These are phyloP conservation scores for Solenopsis invicta DNA, from an alignment of 1,140 invertebrate species.

Conservation along the genomic window DNA sequence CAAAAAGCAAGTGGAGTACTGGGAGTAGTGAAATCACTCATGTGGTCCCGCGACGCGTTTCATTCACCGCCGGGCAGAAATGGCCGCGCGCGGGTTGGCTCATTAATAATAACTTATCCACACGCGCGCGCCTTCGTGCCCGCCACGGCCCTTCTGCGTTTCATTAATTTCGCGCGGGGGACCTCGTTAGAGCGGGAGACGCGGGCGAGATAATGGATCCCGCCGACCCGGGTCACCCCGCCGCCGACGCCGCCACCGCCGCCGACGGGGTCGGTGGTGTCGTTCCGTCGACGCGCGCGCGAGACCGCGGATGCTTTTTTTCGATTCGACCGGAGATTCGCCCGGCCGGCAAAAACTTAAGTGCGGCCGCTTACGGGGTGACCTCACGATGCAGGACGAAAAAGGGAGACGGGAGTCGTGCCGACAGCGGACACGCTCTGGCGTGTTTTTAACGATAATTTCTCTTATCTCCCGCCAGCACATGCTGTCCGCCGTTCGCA, in stretches of 20 bases:
- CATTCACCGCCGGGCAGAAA: constrained; percentile 61
- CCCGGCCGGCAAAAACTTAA: constrained; percentile 68
- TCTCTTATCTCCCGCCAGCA: constrained; percentile 73
- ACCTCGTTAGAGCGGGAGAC: constrained; percentile 61
- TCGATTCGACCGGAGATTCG: constrained; percentile 49
- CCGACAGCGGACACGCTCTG: constrained; percentile 62
- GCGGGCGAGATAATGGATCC: constrained; percentile 58
- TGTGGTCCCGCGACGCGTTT: constrained; percentile 56
- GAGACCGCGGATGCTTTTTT: constrained; percentile 40
- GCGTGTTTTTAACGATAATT: constrained; percentile 77
- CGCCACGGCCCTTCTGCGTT: constrained; percentile 50
- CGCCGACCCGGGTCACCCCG: constrained; percentile 54
- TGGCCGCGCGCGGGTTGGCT: constrained; percentile 46
- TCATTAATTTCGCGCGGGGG: constrained; percentile 62
- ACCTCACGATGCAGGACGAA: constrained; percentile 53
- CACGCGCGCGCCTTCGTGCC: constrained; percentile 42
- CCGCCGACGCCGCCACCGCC: no score
- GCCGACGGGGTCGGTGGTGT: constrained; percentile 44
- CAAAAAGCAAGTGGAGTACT: constrained; percentile 52
- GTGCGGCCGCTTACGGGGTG: constrained; percentile 62
- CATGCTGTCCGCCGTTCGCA: constrained; percentile 72
- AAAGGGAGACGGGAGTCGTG: constrained; percentile 49
- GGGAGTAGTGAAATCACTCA: constrained; percentile 58
- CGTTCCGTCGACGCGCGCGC: constrained; percentile 6
- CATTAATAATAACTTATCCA: constrained; percentile 66